Evolutionary conservation across 1,140 invertebrate genomes (phyloP).

Genomic region (Listronotus bonariensis): DNA sequence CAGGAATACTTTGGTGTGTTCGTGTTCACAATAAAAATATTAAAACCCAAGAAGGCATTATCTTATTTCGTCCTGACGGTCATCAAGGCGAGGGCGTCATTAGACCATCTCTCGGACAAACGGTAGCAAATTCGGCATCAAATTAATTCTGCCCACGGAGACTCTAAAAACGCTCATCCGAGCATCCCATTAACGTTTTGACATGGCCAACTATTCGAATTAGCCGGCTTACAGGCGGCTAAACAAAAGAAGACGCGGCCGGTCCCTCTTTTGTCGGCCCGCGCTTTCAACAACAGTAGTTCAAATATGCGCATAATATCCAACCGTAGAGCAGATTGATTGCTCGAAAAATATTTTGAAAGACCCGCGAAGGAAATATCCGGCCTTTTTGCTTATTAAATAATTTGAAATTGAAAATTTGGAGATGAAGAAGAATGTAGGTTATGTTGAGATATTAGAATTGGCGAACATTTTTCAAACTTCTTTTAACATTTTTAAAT

Average conservation of each 20-base stretch:
- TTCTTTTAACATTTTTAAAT: no score
- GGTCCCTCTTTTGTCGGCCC: conserved; percentile 24
- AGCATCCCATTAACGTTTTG: conserved; percentile 37
- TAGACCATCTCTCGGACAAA: conserved; percentile 13
- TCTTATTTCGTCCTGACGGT: background rate
- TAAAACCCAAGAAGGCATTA: background rate
- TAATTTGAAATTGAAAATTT: conserved; percentile 34
- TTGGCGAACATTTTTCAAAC: no score
- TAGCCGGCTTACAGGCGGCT: conserved; percentile 36
- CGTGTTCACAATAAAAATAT: no score
- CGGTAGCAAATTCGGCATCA: conserved; percentile 38
- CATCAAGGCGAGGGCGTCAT: background rate
- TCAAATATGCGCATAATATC: conserved; percentile 39
- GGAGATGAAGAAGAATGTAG: no score
- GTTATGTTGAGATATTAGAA: no score
- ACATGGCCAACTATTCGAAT: conserved; percentile 37
- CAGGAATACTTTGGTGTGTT: no score
- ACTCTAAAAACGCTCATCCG: conserved; percentile 31
- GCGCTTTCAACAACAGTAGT: conserved; percentile 29
- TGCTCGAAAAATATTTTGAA: conserved; percentile 25
- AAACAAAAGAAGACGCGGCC: conserved; percentile 34
- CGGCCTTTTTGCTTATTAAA: conserved; percentile 35
- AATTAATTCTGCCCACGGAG: conserved; percentile 35
- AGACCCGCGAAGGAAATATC: conserved; percentile 26
- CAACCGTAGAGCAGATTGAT: conserved; percentile 27